Conservation (phyloP, 1,140 invertebrate genomes). For the Triops cancriformis region DNA sequence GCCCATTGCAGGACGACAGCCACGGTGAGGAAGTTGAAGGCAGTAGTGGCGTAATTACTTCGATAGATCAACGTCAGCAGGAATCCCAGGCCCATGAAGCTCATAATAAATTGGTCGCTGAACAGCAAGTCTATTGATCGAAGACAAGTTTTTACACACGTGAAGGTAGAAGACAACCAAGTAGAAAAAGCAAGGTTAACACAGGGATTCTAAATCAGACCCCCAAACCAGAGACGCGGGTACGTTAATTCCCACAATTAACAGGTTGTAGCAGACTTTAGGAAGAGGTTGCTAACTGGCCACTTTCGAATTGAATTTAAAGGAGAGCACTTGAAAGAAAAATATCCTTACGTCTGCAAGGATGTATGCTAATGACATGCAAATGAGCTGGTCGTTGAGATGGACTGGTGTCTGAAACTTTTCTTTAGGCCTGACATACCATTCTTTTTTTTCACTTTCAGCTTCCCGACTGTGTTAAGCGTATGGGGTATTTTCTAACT, state of each 20-base stretch:
- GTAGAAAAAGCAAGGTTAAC: neutral
- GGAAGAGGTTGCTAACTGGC: neutral
- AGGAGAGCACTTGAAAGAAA: neutral
- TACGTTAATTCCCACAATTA: neutral
- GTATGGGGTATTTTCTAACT: neutral
- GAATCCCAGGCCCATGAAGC: constrained; percentile 92
- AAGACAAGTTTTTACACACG: neutral
- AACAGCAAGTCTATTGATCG: constrained; percentile 55
- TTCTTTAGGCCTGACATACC: neutral
- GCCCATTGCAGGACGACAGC: constrained; percentile 73
- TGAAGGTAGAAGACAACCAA: neutral
- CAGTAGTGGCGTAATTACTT: constrained; percentile 80
- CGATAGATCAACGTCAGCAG: constrained; percentile 88
- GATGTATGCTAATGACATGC: neutral
- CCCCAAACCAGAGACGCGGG: neutral
- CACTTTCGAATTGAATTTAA: neutral
- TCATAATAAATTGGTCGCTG: constrained; percentile 94
- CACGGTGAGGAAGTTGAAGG: constrained; percentile 73
- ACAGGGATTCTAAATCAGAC: neutral
- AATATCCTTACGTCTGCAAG: neutral
- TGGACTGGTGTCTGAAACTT: neutral
- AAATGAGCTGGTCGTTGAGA: neutral
- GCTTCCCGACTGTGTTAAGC: neutral
- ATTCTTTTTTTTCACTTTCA: neutral
- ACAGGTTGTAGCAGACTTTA: neutral